Evolutionary conservation across 2,113 vertebrate species (phyloP), one percentile per base, ranked within the genome.

Genomic region (Pleuronectes platessa): DNA sequence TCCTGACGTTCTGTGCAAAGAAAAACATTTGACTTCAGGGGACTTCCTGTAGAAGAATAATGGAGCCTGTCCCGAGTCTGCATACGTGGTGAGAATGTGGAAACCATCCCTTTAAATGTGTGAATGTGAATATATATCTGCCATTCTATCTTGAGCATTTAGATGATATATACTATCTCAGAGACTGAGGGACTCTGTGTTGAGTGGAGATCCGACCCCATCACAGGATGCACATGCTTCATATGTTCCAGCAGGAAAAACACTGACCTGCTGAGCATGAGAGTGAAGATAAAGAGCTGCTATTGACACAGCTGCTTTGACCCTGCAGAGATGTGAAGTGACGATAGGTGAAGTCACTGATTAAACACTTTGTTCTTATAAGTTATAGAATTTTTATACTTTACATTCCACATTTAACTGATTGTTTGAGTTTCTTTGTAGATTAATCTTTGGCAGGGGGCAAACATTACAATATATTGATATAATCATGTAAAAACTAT

Each of bases 221-320:
- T 79, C 71, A 76, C 51, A 63, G 21, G 71, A 79, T 70, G 14
- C 61, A 58, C 45, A 15, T 58, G 68, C 60, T 67, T 84, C 69
- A 78, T 75, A 53, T 58, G 61, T 63, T 85, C 66, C 71, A 78
- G 78, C 63, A 79, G 73, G 74, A 77, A 77, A 76, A 84, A 87
- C 23, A 79, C 26, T 35, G 58, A 62, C 72, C 77, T 2, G 5
- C 81, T 72, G 82, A 86, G 71, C 55, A 62, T 23, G 0, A 68
- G 76, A 86, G 81, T 55, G 79, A 64, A 83, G 81, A 77, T 77
- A 79, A 81, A 67, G 61, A 71, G 47, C 69, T 13, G 20, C 61
- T 88, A 65, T 90, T 92, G 83, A 89, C 74, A 87, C 92, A 90
- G 88, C 88, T 91, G 88, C 71, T 49, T 21, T 66, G 76, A 87